Conservation (phyloP, 2,797 vertebrate species). For the Rousettus madagascariensis region DNA sequence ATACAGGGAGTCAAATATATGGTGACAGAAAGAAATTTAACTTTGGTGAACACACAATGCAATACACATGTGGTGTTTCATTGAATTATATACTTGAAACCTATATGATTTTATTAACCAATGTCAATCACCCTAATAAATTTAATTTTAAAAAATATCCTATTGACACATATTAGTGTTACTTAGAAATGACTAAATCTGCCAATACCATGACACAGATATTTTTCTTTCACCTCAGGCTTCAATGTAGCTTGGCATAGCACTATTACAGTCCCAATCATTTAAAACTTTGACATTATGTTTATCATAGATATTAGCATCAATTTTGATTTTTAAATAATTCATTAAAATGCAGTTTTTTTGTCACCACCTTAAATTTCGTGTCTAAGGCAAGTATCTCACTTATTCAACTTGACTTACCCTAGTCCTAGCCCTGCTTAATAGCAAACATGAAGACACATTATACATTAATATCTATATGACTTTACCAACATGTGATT, state of each 20-base stretch:
- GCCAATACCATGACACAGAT: not conserved
- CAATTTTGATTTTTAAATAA: slow-evolving; percentile 40
- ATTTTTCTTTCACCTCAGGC: not conserved
- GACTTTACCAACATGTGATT: not conserved
- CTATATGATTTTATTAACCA: too few relatives aligned
- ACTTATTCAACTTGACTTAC: not conserved
- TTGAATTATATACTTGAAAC: too few relatives aligned
- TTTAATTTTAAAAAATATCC: not conserved
- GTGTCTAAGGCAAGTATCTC: not conserved
- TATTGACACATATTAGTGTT: not conserved
- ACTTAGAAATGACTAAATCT: not conserved
- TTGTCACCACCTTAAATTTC: not conserved
- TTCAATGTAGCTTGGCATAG: not conserved
- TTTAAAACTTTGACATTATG: not conserved
- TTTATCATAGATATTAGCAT: not conserved
- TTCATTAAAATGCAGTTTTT: not conserved
- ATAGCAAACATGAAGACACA: not conserved
- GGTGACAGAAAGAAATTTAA: too few relatives aligned
- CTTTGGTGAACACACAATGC: too few relatives aligned
- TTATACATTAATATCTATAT: not conserved
- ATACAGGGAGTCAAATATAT: too few relatives aligned
- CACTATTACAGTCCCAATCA: not conserved
- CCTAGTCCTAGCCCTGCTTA: not conserved
- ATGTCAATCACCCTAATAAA: too few relatives aligned
- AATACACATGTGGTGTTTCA: too few relatives aligned